Base-by-base conservation (phyloP, 2,797 vertebrate genomes). In the Diceros bicornis region DNA sequence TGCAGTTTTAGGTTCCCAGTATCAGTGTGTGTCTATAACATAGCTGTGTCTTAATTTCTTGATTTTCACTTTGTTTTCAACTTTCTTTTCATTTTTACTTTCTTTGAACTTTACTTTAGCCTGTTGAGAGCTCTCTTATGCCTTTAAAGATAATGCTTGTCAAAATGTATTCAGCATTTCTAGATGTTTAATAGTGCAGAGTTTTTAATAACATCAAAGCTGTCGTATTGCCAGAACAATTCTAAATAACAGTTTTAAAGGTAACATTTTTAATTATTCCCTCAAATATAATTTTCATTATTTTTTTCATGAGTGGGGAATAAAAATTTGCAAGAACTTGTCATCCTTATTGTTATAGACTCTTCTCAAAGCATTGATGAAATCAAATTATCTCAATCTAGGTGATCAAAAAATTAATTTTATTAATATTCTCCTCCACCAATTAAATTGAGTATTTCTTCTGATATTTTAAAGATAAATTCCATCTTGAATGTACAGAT, bases 381-480 rank as follows among this genome's bases (percentile, higher is more conserved):
- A 84, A 72, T 91, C 57, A 69, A 44, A 44, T 88, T 13, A 96
- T 59, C 7, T 72, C 14, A 81, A 18, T 86, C 55, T 64, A 34
- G 1, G 1, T 68, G 1, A 25, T 14, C 34, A 92, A 75, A 71
- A 77, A 74, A 50, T 93, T 62, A 71, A 71, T 23, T 94, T 4
- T 50, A 64, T 71, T 82, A 1, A 83, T 88, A 50, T 32, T 62
- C 21, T 57, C 13, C 2, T 62, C 2, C 6, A 50, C 17, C 1
- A 82, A 41, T 34, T 86, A 87, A 57, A 41, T 27, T 72, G 27
- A 86, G 10, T 27, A 79, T 61, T 92, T 64, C 34, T 75, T 82
- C 37, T 86, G 79, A 96, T 2, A 32, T 59, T 91, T 79, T 88
- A 16, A 57, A 93, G 25, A 27, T 52, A 95, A 81, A 85, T 47